Percentiles rank a stretch among this genome's conserved stretches.
Conservation (phyloP, 1,140 invertebrate genomes). For the Drosophila auraria region DNA sequence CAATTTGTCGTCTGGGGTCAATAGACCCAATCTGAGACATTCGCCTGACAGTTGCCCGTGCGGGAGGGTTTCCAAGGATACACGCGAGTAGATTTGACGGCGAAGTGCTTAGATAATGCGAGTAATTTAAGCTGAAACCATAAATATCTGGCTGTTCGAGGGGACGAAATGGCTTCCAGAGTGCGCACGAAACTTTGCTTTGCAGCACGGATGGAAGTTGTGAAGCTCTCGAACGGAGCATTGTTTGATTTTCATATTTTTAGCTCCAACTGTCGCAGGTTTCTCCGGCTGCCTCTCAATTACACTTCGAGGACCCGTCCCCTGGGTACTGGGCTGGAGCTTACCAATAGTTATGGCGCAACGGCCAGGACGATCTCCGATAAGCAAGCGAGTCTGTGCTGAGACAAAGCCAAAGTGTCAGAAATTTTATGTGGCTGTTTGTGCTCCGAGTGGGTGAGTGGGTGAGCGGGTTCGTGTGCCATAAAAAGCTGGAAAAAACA, state of each 20-base stretch:
- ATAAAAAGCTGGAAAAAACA: constrained; percentile 72
- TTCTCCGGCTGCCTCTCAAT: constrained; percentile 1
- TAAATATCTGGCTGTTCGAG: constrained; percentile 28
- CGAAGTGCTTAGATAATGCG: constrained; percentile 70
- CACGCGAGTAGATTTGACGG: constrained; percentile 66
- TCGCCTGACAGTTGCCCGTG: constrained; percentile 54
- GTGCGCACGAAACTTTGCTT: neutral
- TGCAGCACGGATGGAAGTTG: neutral
- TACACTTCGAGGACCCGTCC: neutral
- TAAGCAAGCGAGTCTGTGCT: constrained; percentile 20
- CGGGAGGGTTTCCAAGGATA: constrained; percentile 14
- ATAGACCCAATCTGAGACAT: constrained; percentile 57
- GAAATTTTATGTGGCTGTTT: constrained; percentile 72
- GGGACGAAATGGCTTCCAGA: neutral
- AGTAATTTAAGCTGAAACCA: constrained; percentile 71
- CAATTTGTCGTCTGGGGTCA: constrained; percentile 74
- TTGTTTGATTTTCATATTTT: constrained; percentile 20
- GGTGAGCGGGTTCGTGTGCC: constrained; percentile 26
- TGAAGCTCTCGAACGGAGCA: neutral
- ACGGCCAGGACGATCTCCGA: constrained; percentile 28
- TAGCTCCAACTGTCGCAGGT: constrained; percentile 10
- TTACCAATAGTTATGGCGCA: constrained; percentile 28
- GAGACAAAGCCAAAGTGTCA: constrained; percentile 57
- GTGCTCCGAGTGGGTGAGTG: constrained; percentile 26
- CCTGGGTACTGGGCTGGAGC: neutral